These are phyloP conservation scores for Ginglymostoma cirratum DNA, from an alignment of 2,113 vertebrate species.

Conservation along the genomic window DNA sequence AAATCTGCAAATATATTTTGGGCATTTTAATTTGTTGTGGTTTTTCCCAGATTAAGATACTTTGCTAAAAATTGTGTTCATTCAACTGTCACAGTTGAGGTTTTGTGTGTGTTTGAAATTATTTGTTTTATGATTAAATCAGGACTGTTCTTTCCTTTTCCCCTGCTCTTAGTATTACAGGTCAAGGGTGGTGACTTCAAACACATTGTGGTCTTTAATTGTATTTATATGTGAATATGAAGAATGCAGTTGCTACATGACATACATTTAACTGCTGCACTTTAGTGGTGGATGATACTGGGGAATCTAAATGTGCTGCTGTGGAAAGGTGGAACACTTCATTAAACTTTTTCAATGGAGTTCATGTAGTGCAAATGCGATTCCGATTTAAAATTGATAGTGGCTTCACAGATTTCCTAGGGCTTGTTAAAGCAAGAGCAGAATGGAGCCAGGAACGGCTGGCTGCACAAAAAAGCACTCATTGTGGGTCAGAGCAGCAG, in stretches of 20 bases:
- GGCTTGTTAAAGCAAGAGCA: neutral
- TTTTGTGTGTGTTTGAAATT: neutral
- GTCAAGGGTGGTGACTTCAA: neutral
- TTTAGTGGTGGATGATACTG: neutral
- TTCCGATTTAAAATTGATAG: neutral
- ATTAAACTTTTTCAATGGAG: neutral
- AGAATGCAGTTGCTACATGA: neutral
- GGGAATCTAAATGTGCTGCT: neutral
- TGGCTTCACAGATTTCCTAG: neutral
- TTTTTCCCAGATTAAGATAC: neutral
- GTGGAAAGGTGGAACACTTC: neutral
- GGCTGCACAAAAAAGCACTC: neutral
- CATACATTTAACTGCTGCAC: too few relatives aligned
- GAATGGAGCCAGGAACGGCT: neutral
- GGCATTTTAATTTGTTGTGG: neutral
- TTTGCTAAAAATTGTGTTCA: neutral
- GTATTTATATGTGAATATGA: neutral
- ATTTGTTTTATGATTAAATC: neutral
- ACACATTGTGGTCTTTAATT: neutral
- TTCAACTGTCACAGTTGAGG: neutral
- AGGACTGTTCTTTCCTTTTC: neutral
- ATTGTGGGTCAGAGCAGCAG: neutral
- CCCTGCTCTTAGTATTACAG: neutral
- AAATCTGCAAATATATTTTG: neutral
- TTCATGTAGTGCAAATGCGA: neutral